phyloP scores from a whole-genome alignment of 2,888 invertebrate species.

The Charanyca ferruginea region DNA sequence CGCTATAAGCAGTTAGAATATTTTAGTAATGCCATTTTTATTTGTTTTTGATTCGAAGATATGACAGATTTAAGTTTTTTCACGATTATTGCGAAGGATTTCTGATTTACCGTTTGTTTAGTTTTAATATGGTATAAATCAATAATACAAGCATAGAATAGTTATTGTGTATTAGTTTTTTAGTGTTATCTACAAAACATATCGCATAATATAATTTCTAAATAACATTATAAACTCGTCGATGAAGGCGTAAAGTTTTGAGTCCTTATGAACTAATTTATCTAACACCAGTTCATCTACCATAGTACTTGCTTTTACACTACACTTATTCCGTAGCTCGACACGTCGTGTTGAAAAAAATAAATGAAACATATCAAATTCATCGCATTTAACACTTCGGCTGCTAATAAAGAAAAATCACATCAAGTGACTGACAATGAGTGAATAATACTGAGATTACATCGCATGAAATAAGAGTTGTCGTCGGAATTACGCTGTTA shows the following conservation, averaged over 20 bases:
- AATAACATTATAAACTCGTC: conserved; percentile 32
- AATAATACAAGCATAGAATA: conserved; percentile 41
- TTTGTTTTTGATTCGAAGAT: conserved; percentile 45
- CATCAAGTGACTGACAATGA: neutral
- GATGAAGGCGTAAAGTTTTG: conserved; percentile 46
- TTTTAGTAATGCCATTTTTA: conserved; percentile 41
- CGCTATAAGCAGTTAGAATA: conserved; percentile 43
- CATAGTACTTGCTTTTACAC: conserved; percentile 61
- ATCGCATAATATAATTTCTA: conserved; percentile 36
- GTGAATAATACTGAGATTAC: neutral
- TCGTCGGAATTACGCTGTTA: conserved; percentile 18
- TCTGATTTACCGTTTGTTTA: conserved; percentile 39
- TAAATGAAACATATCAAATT: conserved; percentile 62
- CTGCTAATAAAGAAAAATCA: conserved; percentile 37
- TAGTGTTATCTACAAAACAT: conserved; percentile 26
- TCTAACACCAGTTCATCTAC: conserved; percentile 58
- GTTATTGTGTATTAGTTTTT: conserved; percentile 42
- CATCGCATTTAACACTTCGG: conserved; percentile 60
- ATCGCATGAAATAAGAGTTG: conserved; percentile 7
- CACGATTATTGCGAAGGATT: conserved; percentile 35
- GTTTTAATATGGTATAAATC: conserved; percentile 37
- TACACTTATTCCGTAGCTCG: conserved; percentile 62
- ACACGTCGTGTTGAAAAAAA: conserved; percentile 64
- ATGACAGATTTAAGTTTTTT: conserved; percentile 35
- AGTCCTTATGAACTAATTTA: conserved; percentile 59